Base-by-base conservation (phyloP, 2,888 invertebrate genomes). In the Lasioglossum villosulum region DNA sequence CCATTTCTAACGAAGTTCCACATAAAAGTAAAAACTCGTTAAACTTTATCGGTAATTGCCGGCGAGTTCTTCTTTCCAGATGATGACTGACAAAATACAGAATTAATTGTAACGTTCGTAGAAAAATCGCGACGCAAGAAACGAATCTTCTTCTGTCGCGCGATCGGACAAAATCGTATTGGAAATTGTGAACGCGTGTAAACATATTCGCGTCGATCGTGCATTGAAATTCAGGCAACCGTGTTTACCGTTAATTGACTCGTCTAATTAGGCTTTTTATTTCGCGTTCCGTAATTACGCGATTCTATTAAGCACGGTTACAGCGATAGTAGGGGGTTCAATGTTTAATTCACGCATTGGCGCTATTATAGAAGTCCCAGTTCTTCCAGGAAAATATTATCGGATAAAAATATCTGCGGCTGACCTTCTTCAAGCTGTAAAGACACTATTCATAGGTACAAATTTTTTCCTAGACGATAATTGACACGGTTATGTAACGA, bases 401-500 rank as follows among this genome's bases (percentile, higher is more conserved):
- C 16, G 14, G 23, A 68, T 27, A 45, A 48, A 80, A 37, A 80
- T 82, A 80, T 56, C 73, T 12, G 16, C 16, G 12, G n/a, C 23
- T 70, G 34, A 48, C 70, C 77, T 77, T 77, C 68, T 77, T 77
- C 37, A 37, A 23, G 37, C 16, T 16, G 48, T 23, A 48, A 70
- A 34, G 68, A 52, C 27, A 37, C 27, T 37, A 23, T 27, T 37
- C 48, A 23, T 23, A 34, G 68, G 2, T 12, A 63, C 42, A 14
- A 48, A 72, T 52, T 39, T 73, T 76, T 63, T 37, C 59, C 37
- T 37, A 27, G 37, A 70, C 37, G 10, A 39, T 12, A 27, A 30
- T 63, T 37, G 70, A 39, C 70, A n/a, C 39, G 23, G 14, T 70
- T 70, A 70, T 23, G 70, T 70, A 70, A 70, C 70, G 39, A 12